Percentiles rank a stretch among this genome's conserved stretches.
Evolutionary conservation across 2,113 vertebrate species (phyloP).

Genomic region (Junco hyemalis): DNA sequence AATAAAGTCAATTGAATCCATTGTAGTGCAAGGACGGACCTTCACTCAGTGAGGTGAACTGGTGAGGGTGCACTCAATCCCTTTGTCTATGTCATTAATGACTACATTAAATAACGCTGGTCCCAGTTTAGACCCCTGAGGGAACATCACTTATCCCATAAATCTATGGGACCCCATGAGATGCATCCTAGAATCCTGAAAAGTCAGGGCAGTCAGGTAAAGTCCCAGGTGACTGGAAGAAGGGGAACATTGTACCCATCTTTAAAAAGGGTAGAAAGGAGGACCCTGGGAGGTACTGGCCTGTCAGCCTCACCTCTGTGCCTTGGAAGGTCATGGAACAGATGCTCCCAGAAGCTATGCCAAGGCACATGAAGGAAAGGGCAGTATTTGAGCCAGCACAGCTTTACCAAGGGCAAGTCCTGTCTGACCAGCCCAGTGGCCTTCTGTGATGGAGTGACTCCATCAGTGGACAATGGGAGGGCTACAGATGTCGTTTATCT

Average conservation of each 20-base stretch:
- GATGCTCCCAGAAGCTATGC: not conserved
- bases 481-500: not conserved
- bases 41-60: not conserved
- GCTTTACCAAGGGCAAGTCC: not conserved
- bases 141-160: not conserved
- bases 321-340: not conserved
- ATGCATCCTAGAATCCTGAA: not conserved
- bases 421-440: not conserved
- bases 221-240: not conserved
- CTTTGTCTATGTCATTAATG: not conserved
- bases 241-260: not conserved
- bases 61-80: not conserved
- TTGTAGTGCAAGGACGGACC: not conserved
- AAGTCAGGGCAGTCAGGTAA: not conserved
- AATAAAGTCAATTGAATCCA: not conserved
- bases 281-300: too few relatives aligned
- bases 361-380: not conserved
- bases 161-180: not conserved
- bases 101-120: not conserved
- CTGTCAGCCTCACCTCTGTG: not conserved
- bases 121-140: not conserved
- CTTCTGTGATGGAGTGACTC: not conserved
- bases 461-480: not conserved
- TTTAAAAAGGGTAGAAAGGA: not conserved
- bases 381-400: not conserved